These are phyloP conservation scores for Campoplex capitator DNA, from an alignment of 2,888 invertebrate genomes.

Conservation along the genomic window DNA sequence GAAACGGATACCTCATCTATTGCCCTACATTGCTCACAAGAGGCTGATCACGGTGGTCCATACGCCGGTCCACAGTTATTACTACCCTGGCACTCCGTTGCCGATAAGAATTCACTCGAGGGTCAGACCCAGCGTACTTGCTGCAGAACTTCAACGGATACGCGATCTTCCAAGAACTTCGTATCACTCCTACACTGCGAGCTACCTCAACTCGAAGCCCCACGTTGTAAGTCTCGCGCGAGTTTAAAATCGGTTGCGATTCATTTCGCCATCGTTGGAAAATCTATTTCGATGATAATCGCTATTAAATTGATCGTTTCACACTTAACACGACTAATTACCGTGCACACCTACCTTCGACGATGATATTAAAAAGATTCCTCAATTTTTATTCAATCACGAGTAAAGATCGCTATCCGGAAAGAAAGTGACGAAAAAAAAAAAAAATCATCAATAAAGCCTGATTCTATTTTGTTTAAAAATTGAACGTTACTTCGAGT, in stretches of 20 bases:
- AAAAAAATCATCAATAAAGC: background rate
- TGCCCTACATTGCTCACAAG: conserved; percentile 85
- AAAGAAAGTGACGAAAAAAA: background rate
- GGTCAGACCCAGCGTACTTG: conserved; percentile 82
- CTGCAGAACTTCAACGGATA: conserved; percentile 84
- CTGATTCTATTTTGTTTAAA: background rate
- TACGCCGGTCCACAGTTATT: conserved; percentile 81
- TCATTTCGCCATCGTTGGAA: conserved; percentile 14
- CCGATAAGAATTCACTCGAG: conserved; percentile 82
- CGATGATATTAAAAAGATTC: background rate
- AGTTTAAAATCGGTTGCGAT: background rate
- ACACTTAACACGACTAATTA: conserved; percentile 14
- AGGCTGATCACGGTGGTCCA: conserved; percentile 82
- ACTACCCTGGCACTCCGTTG: conserved; percentile 79
- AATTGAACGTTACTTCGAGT: background rate
- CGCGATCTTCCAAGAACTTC: conserved; percentile 81
- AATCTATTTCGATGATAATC: conserved; percentile 13
- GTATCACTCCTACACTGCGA: conserved; percentile 87
- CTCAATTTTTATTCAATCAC: background rate
- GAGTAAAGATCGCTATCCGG: background rate
- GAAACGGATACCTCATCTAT: conserved; percentile 79
- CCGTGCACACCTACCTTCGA: conserved; percentile 8
- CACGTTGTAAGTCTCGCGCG: conserved; percentile 83
- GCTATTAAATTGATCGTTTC: background rate
- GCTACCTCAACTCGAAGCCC: conserved; percentile 93